Percentiles rank a stretch among this genome's conserved stretches.
Evolutionary conservation across 2,797 vertebrate species (phyloP).

Genomic region (Enteromius radiatus): DNA sequence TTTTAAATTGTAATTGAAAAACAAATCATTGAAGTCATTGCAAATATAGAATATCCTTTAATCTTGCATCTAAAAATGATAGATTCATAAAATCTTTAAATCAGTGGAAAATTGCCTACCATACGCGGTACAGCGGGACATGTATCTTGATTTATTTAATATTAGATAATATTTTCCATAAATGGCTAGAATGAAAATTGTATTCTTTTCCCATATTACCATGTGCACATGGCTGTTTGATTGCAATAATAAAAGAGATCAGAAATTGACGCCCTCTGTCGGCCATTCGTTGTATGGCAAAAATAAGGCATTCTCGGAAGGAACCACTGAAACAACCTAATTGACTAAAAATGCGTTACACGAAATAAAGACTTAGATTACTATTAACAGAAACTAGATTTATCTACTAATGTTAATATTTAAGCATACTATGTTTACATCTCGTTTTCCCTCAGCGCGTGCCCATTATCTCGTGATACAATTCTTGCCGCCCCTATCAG

Average conservation of each 20-base stretch:
- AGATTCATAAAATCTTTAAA: background rate
- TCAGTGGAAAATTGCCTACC: background rate
- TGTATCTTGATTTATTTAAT: background rate
- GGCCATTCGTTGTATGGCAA: slow-evolving; percentile 71
- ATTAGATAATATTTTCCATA: background rate
- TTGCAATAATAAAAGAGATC: background rate
- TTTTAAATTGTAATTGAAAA: background rate
- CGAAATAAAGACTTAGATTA: background rate
- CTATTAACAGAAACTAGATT: no score
- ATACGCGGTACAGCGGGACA: background rate
- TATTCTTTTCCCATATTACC: background rate
- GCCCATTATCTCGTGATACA: rapidly evolving
- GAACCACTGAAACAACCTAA: slow-evolving; percentile 60
- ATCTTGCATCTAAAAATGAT: background rate
- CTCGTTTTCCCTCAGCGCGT: background rate
- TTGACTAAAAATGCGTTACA: slow-evolving; percentile 37
- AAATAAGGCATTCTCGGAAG: slow-evolving; percentile 75
- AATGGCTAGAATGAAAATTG: background rate
- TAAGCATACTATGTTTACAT: background rate
- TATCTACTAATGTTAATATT: background rate
- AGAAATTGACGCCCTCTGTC: slow-evolving; percentile 38
- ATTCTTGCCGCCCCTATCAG: slow-evolving; percentile 41
- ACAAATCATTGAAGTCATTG: background rate
- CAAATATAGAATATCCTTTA: background rate
- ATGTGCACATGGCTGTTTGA: background rate